Evolutionary conservation across 2,113 vertebrate species (phyloP), one percentile per base, ranked within the genome.

Genomic region (Cinclus mexicanus): DNA sequence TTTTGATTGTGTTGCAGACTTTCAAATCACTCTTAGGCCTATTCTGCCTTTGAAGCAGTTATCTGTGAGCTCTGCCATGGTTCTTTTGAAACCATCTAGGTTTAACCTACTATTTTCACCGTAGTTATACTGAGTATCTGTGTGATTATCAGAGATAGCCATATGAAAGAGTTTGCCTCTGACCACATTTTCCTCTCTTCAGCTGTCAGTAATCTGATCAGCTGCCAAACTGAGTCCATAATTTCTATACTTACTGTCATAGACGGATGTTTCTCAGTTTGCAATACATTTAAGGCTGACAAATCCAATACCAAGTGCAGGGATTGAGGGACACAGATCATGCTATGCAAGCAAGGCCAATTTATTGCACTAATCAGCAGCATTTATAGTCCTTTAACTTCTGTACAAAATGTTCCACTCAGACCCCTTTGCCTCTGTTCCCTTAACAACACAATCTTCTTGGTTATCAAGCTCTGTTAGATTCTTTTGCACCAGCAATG

Each of bases 161-260:
- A 8, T 26, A 9, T 20, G 31, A 17, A 18, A 41, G 23, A n/a
- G 29, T 71, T 87, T 84, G 20, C 16, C 33, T 64, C n/a, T 87
- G 53, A 53, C 26, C 1, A 0, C 2, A 0, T 64, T 15, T 72
- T 1, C 0, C 3, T 65, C 2, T 85, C 33, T 64, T 64, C 26
- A 23, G 14, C 22, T 85, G 28, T 59, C 29, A 59, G 13, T 35
- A 82, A 68, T 83, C 44, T 63, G 42, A 83, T 47, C 24, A 60
- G 46, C 44, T 88, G 71, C 26, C 44, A 85, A 49, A 83, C 41
- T 0, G 7, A 80, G 25, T 61, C 67, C 44, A 28, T 86, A 28
- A 52, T 72, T 94, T 83, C 87, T 86, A 4, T 64, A 72, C 28
- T 63, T 15, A 52, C 31, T 92, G 70, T 64, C 53, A 60, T 4